Base-by-base conservation (phyloP, 2,888 invertebrate species). In the Platycheirus rosarum region DNA sequence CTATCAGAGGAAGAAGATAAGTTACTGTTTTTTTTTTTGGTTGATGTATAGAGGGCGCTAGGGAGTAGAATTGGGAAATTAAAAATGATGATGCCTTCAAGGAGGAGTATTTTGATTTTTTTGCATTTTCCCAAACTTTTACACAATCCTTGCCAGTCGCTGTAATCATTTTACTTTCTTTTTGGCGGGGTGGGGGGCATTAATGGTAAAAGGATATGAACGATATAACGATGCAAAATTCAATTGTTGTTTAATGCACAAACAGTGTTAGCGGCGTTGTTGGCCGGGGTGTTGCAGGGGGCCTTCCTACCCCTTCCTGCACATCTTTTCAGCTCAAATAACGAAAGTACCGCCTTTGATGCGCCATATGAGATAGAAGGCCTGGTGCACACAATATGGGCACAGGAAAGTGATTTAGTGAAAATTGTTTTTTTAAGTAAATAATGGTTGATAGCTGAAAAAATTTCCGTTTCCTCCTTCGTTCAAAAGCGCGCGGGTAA, bases 391-490 rank as follows among this genome's bases (percentile, higher is more conserved):
- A 74, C 66, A 74, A 76, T 80, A 77, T 82, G 73, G 75, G 78
- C 85, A 85, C 85, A 86, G 88, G 86, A 88, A 88, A 88, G 89
- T 89, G 89, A 89, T 89, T 89, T 89, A 89, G 86, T 85, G 87
- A 89, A 89, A 89, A 89, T 89, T 89, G 89, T 87, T 88, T 89
- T 85, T 40, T 88, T 88, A 89, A 89, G 88, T 87, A 89, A 89
- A 89, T 88, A 88, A 88, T 86, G 87, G 77, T 70, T 65, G 84
- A 73, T 73, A 69, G 84, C 71, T 73, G 63, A 57, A 71, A 26
- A 62, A 82, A 73, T 77, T 71, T 82, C 77, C 82, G 80, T 8
- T 75, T 75, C 75, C 79, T 35, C 14, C 18, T 35, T 11, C 26
- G 37, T 66, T 70, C 29, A 57, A 75, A 60, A 71, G 62, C 60